Base-by-base conservation (phyloP, 1,140 invertebrate genomes). In the Temnothorax nylanderi region DNA sequence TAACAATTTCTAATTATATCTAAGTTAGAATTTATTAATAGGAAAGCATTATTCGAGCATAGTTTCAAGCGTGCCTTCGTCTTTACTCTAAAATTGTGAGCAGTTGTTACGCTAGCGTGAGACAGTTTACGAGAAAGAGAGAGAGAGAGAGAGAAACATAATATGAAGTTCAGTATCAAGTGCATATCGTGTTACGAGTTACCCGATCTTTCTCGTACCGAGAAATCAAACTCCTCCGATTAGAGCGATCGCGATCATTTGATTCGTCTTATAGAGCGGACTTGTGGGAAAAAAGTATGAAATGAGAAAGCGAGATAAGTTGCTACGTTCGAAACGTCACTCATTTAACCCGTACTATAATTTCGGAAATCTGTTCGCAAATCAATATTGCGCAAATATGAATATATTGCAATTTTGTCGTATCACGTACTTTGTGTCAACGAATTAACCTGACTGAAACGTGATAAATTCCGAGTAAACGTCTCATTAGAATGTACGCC, bases 161-260 rank as follows among this genome's bases (percentile, higher is more conserved):
- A 90, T 85, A 84, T 60, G 85, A 90, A 90, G 89, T 89, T 89
- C 88, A 80, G 58, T 80, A 86, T 85, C 89, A 82, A 87, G 74
- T 78, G 32, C 49, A 56, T 90, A 89, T 87, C 88, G 60, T 84
- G 64, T 89, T 74, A 87, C 88, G 51, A 26, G 56, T 78, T 21
- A 90, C 10, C n/a, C 67, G 88, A 90, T 90, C 89, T 87, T 56
- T 89, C 85, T 85, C 60, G 51, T 89, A 85, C 88, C 67, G 64
- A 87, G 89, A 90, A 90, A 89, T 85, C 60, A 67, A 90, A 90
- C 58, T 80, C 69, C 62, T 72, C 51, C 77, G 89, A 89, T 90
- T 89, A 90, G 86, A 82, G 71, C 21, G 88, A 81, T 85, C 65
- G 58, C 58, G 75, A 64, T 44, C 62, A 77, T 85, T 84, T 51